Conservation (phyloP, 2,113 vertebrate species). For the Lagopus leucura region DNA sequence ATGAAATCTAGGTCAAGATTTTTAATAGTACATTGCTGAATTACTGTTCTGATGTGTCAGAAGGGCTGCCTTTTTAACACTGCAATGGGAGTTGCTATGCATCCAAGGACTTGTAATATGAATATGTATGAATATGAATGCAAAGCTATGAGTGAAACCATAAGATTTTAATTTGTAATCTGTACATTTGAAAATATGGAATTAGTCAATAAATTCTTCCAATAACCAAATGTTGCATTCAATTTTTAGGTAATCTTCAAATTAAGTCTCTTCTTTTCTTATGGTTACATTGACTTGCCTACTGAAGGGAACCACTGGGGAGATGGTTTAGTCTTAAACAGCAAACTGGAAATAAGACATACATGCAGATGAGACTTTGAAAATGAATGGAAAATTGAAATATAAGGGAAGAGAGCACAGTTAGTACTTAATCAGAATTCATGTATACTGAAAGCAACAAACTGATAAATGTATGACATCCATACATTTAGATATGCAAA, state of each 20-base stretch:
- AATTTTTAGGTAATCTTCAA: background rate
- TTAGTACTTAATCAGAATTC: background rate
- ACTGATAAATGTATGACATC: background rate
- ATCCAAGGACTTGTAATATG: background rate
- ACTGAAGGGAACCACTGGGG: background rate
- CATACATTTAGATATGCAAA: background rate
- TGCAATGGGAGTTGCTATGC: background rate
- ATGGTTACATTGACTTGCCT: background rate
- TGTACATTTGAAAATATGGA: background rate
- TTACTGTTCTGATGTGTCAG: background rate
- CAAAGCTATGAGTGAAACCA: background rate
- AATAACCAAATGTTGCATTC: background rate
- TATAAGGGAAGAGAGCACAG: background rate
- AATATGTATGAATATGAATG: background rate
- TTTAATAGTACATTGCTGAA: background rate
- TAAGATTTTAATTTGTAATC: background rate
- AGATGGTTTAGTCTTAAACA: background rate
- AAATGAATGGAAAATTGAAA: background rate
- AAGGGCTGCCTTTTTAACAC: background rate
- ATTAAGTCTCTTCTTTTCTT: background rate
- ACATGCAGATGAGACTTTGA: background rate
- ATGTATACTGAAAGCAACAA: background rate
- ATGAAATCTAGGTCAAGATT: background rate
- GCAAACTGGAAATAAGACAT: background rate
- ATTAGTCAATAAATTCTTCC: background rate